Conservation (phyloP, 2,113 vertebrate species). For the Brachyhypopomus occidentalis region DNA sequence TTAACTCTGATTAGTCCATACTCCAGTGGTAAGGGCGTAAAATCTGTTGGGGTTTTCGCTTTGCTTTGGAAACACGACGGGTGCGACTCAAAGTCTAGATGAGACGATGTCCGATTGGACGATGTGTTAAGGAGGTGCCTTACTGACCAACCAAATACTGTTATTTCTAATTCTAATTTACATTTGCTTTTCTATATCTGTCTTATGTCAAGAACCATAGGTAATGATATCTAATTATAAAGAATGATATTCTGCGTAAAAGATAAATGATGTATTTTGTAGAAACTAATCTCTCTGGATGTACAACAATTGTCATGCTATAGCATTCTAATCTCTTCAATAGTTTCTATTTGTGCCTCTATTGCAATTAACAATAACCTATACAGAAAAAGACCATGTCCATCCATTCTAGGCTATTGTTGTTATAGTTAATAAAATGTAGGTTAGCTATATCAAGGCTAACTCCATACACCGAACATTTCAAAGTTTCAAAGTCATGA, state of each 20-base stretch:
- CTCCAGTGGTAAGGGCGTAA: conserved; percentile 47
- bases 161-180: conserved; percentile 2
- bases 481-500: not conserved
- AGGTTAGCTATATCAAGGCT: conserved; percentile 2
- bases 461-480: not conserved
- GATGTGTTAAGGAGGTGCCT: conserved; percentile 3
- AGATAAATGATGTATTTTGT: not conserved
- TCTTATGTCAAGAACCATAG: not conserved
- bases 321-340: not conserved
- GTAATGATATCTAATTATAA: not conserved
- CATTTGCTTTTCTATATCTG: too few species aligned
- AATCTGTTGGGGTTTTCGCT: conserved; percentile 8
- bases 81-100: not conserved
- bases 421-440: not conserved
- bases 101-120: conserved; percentile 1
- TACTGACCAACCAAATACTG: conserved; percentile 13
- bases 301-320: conserved; percentile 1
- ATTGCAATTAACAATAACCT: too few species aligned
- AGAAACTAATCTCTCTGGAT: conserved; percentile 1
- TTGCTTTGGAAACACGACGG: not conserved
- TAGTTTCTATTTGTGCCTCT: not conserved
- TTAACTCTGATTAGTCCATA: conserved; percentile 69
- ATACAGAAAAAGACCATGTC: not conserved
- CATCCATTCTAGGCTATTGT: not conserved
- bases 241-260: not conserved